Evolutionary conservation across 2,888 invertebrate species (phyloP).

Genomic region (Microdon myrmicae): DNA sequence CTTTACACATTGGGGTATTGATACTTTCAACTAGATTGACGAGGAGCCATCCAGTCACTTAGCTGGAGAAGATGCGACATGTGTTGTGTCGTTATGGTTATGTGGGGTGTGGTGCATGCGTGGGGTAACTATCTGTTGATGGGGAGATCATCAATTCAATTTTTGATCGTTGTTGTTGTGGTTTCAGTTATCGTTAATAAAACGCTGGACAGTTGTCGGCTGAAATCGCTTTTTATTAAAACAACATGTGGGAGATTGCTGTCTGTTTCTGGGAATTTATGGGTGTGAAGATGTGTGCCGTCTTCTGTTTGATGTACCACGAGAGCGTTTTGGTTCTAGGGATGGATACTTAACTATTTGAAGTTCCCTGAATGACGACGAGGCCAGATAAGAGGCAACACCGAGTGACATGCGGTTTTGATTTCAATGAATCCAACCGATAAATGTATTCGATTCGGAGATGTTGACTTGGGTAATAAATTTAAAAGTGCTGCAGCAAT

Average conservation of each 20-base stretch:
- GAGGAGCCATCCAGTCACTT: slow-evolving; percentile 40
- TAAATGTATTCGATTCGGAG: too few relatives aligned
- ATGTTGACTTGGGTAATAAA: too few relatives aligned
- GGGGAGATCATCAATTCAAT: slow-evolving; percentile 31
- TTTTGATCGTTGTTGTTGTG: slow-evolving; percentile 7
- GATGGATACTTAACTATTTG: too few relatives aligned
- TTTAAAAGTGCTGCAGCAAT: too few relatives aligned
- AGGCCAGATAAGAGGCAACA: too few relatives aligned
- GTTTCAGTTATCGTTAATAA: slow-evolving; percentile 34
- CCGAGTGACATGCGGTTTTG: too few relatives aligned
- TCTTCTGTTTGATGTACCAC: slow-evolving; percentile 23
- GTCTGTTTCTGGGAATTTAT: slow-evolving; percentile 24
- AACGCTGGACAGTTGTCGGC: slow-evolving; percentile 35
- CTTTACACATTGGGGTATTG: slow-evolving; percentile 40
- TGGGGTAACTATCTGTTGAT: slow-evolving; percentile 23
- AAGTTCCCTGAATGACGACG: too few relatives aligned
- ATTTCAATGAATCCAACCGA: too few relatives aligned
- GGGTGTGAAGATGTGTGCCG: slow-evolving; percentile 37
- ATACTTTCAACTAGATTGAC: too few relatives aligned
- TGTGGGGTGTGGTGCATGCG: slow-evolving; percentile 10
- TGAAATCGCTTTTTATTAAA: slow-evolving; percentile 22
- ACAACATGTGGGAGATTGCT: slow-evolving; percentile 4
- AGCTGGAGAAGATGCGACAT: slow-evolving; percentile 18
- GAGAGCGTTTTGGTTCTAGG: too few relatives aligned
- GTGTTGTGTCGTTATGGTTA: neutral